Percentiles rank a stretch among this genome's conserved stretches.
phyloP scores from a whole-genome alignment of 2,797 vertebrate genomes.

The Knipowitschia caucasica region DNA sequence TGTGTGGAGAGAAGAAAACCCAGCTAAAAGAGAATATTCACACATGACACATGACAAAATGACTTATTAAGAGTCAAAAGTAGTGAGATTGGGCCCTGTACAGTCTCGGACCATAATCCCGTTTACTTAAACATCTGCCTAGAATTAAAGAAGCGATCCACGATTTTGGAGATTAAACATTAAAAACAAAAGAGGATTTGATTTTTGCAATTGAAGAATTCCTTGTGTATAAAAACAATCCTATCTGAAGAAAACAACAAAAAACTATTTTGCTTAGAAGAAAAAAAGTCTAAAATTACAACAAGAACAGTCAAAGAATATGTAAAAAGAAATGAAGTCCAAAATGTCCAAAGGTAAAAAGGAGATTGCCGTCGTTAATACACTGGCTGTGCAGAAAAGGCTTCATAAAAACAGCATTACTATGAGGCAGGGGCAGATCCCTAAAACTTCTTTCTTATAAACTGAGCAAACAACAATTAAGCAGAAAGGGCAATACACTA shows the following conservation, averaged over 20 bases:
- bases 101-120: background rate
- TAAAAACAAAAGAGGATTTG: background rate
- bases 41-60: too few species aligned
- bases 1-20: background rate
- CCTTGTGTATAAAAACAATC: background rate
- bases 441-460: constrained; percentile 1
- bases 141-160: background rate
- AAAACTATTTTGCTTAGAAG: background rate
- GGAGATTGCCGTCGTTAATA: background rate
- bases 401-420: background rate
- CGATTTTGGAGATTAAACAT: background rate
- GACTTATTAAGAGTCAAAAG: too few species aligned
- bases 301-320: background rate
- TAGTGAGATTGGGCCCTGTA: background rate
- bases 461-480: background rate
- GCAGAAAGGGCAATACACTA: background rate
- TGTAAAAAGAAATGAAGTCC: background rate
- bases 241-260: background rate
- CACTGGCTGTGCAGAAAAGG: background rate
- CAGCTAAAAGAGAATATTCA: background rate
- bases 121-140: background rate
- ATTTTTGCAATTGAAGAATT: background rate
- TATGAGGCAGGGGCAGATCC: background rate
- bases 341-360: background rate
- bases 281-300: background rate